phyloP scores from a whole-genome alignment of 2,888 invertebrate species.

The Apocheima hispidaria region DNA sequence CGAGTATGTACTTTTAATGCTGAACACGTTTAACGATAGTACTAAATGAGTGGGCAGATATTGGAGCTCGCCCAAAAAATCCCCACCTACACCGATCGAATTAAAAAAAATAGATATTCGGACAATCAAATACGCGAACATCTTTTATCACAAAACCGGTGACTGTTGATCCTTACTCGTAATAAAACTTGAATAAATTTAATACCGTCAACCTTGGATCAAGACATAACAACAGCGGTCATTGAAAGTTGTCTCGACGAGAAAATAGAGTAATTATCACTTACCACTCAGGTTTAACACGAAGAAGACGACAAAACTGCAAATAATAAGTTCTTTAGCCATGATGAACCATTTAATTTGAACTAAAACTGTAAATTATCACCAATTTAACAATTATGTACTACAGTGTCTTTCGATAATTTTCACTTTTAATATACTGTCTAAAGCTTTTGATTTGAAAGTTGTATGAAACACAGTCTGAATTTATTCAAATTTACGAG shows the following conservation, averaged over 20 bases:
- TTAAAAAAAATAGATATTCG: conserved; percentile 2
- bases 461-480: conserved; percentile 5
- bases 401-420: background rate
- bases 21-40: background rate
- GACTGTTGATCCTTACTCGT: background rate
- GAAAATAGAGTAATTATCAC: conserved; percentile 41
- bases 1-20: conserved; percentile 15
- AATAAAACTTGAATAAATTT: conserved; percentile 4
- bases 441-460: background rate
- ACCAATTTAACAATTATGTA: conserved; percentile 38
- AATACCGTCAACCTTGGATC: conserved; percentile 9
- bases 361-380: conserved; percentile 34
- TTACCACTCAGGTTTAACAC: conserved; percentile 63
- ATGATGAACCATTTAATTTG: conserved; percentile 50
- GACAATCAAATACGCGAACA: background rate
- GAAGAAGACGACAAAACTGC: conserved; percentile 59
- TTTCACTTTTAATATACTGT: background rate
- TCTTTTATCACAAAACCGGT: background rate
- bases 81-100: conserved; percentile 15
- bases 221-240: conserved; percentile 9
- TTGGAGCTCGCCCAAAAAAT: conserved; percentile 21
- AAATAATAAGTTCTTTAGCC: conserved; percentile 59
- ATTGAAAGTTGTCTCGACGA: conserved; percentile 20
- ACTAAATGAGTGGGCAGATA: conserved; percentile 13
- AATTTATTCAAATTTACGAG: background rate